These are phyloP conservation scores for Jaculus jaculus DNA, from an alignment of 2,113 vertebrate species.

Conservation along the genomic window DNA sequence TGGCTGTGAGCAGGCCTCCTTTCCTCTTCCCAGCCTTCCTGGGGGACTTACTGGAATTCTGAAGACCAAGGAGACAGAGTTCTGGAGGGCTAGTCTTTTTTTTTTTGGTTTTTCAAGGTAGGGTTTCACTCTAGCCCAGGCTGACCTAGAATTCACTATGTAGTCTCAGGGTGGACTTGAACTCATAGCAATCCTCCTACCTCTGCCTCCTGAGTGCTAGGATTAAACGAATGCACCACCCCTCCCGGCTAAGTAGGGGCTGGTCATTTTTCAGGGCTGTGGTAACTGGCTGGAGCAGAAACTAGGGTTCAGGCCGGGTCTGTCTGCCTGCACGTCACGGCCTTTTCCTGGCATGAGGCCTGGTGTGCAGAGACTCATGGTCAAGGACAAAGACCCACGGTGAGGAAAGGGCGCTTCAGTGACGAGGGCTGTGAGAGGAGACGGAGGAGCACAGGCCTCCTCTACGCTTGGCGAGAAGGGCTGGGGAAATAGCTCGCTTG, in stretches of 20 bases:
- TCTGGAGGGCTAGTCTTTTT: too few relatives aligned
- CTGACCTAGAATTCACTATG: too few relatives aligned
- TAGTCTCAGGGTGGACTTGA: too few relatives aligned
- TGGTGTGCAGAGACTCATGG: background rate
- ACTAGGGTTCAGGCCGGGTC: background rate
- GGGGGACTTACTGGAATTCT: background rate
- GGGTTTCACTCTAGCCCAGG: too few relatives aligned
- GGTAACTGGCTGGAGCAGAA: background rate
- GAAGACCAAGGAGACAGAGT: background rate
- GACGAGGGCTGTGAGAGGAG: background rate
- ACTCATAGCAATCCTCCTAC: too few relatives aligned
- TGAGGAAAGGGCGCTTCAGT: background rate
- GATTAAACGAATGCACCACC: too few relatives aligned
- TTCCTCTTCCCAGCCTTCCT: too few relatives aligned
- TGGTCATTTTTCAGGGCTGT: background rate
- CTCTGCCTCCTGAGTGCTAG: too few relatives aligned
- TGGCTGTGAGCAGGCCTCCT: background rate
- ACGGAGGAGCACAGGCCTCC: background rate
- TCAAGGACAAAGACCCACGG: background rate
- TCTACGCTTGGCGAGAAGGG: too few relatives aligned
- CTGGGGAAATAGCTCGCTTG: too few relatives aligned
- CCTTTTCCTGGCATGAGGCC: background rate
- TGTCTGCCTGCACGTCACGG: background rate
- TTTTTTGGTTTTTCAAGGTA: too few relatives aligned
- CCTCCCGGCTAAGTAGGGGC: too few relatives aligned